Conservation (phyloP, 2,797 vertebrate species). For the Lutjanus argentimaculatus region DNA sequence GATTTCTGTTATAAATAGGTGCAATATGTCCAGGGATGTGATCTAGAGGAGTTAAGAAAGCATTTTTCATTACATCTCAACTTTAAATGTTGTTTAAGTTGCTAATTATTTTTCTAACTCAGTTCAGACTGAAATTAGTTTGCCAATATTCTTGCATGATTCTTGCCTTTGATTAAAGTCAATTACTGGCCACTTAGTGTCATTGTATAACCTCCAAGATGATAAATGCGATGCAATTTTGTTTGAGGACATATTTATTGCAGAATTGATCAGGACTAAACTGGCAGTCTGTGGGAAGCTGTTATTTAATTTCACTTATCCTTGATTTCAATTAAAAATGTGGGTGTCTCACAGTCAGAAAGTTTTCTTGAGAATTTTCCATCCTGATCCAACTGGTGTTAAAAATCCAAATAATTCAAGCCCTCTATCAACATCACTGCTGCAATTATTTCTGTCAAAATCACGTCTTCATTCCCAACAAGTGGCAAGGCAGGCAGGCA, state of each 20-base stretch:
- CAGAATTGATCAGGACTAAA: conserved; percentile 25
- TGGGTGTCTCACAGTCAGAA: background rate
- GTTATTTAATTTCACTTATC: conserved; percentile 29
- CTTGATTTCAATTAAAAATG: conserved; percentile 17
- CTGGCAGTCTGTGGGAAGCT: background rate
- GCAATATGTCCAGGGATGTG: no score
- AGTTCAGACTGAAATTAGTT: conserved; percentile 3
- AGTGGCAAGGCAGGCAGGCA: conserved; percentile 35
- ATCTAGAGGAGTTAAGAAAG: no score
- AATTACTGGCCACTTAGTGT: conserved; percentile 31
- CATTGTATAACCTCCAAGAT: conserved; percentile 17
- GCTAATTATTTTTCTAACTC: background rate
- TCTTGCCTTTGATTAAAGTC: conserved; percentile 29
- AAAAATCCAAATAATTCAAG: conserved; percentile 12
- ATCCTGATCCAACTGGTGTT: background rate
- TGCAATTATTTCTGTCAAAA: conserved; percentile 38
- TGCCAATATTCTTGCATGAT: background rate
- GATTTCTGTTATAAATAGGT: no score
- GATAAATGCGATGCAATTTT: conserved; percentile 32
- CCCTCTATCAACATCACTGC: conserved; percentile 9
- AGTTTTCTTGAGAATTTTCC: background rate
- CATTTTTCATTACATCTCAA: no score
- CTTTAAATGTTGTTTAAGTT: background rate
- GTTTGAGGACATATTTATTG: conserved; percentile 35
- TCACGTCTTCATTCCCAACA: conserved; percentile 31